Conservation (phyloP, 2,797 vertebrate species). For the Lophotriccus pileatus region DNA sequence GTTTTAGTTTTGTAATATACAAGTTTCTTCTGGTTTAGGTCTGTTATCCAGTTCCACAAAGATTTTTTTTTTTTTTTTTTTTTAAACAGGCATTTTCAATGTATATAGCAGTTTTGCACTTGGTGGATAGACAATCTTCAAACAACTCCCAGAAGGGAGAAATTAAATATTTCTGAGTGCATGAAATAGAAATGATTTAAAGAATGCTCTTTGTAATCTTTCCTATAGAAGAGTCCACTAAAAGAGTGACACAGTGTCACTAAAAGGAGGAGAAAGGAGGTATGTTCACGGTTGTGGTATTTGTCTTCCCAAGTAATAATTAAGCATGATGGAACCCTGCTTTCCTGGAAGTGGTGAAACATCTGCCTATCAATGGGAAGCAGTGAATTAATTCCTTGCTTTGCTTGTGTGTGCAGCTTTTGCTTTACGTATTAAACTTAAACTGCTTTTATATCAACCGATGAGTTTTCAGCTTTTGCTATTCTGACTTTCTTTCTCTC, state of each 20-base stretch:
- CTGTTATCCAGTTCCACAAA: neutral
- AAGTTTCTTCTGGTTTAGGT: neutral
- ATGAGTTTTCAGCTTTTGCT: neutral
- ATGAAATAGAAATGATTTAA: neutral
- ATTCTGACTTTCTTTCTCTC: neutral
- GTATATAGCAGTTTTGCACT: neutral
- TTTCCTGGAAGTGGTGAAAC: neutral
- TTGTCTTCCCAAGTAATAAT: neutral
- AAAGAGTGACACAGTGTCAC: neutral
- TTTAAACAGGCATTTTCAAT: neutral
- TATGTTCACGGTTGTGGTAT: neutral
- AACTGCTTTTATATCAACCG: neutral
- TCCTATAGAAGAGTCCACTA: neutral
- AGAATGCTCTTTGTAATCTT: neutral
- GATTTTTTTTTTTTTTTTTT: neutral
- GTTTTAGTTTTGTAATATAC: neutral
- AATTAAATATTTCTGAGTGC: neutral
- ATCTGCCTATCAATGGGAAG: neutral
- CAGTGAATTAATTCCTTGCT: neutral
- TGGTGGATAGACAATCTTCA: neutral
- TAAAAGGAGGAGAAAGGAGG: neutral
- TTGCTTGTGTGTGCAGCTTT: neutral
- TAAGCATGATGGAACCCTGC: rapidly evolving
- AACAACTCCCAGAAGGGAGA: neutral
- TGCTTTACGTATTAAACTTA: neutral